These are phyloP conservation scores for Nasonovia ribisnigri DNA, from an alignment of 2,888 invertebrate genomes.

Conservation along the genomic window DNA sequence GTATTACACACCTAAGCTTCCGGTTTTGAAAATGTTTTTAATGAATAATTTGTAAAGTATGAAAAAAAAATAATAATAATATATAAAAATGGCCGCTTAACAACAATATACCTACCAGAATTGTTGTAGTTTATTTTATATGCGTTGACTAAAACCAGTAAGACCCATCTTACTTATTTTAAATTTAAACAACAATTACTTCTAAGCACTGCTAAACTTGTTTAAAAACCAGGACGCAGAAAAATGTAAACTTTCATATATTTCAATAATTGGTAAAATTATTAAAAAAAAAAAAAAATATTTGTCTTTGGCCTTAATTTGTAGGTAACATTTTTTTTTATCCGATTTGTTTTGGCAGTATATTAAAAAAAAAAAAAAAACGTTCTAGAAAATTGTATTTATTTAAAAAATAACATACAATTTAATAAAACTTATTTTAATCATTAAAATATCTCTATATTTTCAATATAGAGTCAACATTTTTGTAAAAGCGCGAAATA, in stretches of 20 bases:
- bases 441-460: too few relatives aligned
- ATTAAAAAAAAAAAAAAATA: neutral
- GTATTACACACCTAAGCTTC: conserved; percentile 49
- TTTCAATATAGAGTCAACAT: too few relatives aligned
- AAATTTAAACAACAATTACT: conserved; percentile 3
- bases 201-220: neutral
- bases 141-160: neutral
- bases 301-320: neutral
- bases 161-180: conserved; percentile 10
- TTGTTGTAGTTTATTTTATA: neutral
- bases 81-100: neutral
- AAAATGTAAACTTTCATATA: neutral
- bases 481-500: neutral
- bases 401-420: neutral
- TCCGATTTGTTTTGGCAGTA: neutral
- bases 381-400: too few relatives aligned
- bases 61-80: neutral
- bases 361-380: too few relatives aligned
- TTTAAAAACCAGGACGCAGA: neutral
- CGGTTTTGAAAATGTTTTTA: conserved; percentile 46
- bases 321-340: neutral
- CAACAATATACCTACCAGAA: neutral
- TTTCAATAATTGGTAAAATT: neutral
- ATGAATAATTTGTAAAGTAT: conserved; percentile 23
- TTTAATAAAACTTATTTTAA: too few relatives aligned